A percentile compares a stretch with the other conserved stretches of the same genome.
These are phyloP conservation scores for Platysternon megacephalum DNA, from an alignment of 2,113 vertebrate genomes.

Conservation along the genomic window DNA sequence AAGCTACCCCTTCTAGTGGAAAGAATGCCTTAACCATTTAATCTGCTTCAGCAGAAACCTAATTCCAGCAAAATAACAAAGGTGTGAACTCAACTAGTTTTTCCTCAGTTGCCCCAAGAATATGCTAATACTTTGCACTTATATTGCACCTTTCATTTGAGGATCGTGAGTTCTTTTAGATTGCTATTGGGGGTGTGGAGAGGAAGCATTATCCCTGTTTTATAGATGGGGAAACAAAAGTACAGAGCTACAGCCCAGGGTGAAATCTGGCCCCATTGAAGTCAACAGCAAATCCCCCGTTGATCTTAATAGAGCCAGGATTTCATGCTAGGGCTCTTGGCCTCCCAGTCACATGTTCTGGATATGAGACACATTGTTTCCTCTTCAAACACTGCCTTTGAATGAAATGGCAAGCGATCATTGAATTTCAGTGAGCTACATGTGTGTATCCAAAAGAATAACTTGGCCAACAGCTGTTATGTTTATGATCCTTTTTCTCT, in stretches of 20 bases:
- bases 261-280: neutral
- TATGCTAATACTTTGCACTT: neutral
- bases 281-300: neutral
- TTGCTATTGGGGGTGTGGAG: neutral
- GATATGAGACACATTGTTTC: neutral
- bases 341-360: neutral
- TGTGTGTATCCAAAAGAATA: neutral
- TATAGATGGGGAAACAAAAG: neutral
- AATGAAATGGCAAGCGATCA: neutral
- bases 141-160: neutral
- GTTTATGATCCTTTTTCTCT: neutral
- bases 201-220: neutral
- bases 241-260: neutral
- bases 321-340: neutral
- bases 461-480: neutral
- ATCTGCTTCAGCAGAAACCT: neutral
- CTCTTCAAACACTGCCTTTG: neutral
- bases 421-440: neutral
- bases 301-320: neutral
- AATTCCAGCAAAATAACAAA: neutral
- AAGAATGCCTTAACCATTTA: neutral
- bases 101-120: neutral
- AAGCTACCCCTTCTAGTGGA: neutral
- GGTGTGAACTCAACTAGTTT: neutral
- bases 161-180: neutral